phyloP scores from a whole-genome alignment of 2,797 vertebrate genomes.

The Otus scops region DNA sequence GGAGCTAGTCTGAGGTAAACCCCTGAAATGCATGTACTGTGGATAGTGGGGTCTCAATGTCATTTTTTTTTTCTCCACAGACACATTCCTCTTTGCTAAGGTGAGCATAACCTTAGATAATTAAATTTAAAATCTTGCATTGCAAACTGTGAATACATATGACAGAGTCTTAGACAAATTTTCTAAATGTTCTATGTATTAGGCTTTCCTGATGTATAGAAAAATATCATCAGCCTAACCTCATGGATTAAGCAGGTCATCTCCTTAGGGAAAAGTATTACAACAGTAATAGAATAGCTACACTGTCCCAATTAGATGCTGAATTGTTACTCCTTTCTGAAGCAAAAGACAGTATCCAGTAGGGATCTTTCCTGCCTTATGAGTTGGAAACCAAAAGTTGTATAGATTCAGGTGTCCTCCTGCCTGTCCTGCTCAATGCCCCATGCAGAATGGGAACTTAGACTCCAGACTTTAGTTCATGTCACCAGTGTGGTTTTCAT shows the following conservation, averaged over 20 bases:
- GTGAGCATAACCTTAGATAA: neutral
- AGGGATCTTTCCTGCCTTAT: neutral
- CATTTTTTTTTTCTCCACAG: neutral
- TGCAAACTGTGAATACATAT: neutral
- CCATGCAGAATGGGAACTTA: neutral
- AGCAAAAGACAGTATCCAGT: neutral
- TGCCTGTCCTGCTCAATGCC: neutral
- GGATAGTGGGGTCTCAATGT: neutral
- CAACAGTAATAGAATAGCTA: conserved; percentile 36
- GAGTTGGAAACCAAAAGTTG: neutral
- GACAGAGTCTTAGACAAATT: neutral
- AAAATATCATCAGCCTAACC: conserved; percentile 7
- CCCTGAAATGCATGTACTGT: neutral
- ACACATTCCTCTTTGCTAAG: neutral
- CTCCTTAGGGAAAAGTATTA: conserved; percentile 9
- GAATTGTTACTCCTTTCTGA: neutral
- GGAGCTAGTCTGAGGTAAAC: neutral
- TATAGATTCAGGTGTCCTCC: neutral
- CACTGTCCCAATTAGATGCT: conserved; percentile 4
- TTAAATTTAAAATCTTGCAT: neutral
- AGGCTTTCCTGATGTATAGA: conserved; percentile 25
- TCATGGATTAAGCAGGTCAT: conserved; percentile 26
- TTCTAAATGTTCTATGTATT: neutral
- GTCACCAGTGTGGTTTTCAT: neutral
- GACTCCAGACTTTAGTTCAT: neutral